These are phyloP conservation scores for Lanius ludovicianus DNA, from an alignment of 2,113 vertebrate species.

Conservation along the genomic window DNA sequence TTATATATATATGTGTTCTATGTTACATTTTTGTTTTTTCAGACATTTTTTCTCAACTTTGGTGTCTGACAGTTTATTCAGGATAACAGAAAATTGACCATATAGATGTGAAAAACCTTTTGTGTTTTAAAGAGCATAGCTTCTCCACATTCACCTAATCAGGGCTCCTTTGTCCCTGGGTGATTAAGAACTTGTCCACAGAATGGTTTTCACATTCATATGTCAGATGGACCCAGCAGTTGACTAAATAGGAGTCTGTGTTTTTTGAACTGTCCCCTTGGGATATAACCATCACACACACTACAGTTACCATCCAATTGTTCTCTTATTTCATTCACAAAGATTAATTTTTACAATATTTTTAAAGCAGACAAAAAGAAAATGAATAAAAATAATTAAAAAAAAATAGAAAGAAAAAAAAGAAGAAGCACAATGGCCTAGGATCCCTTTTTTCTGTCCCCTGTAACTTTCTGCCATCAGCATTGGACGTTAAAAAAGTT, in stretches of 20 bases:
- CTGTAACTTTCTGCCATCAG: background rate
- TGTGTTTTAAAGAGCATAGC: background rate
- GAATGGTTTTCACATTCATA: background rate
- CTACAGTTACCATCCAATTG: background rate
- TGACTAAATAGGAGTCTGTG: background rate
- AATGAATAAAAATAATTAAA: background rate
- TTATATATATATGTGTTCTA: background rate
- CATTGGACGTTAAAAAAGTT: background rate
- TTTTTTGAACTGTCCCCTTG: background rate
- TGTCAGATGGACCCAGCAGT: background rate
- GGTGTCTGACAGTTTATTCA: background rate
- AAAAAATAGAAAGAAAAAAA: background rate
- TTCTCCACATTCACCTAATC: background rate
- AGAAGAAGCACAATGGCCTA: background rate
- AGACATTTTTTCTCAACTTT: background rate
- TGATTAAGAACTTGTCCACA: slow-evolving; percentile 6
- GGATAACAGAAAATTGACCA: background rate
- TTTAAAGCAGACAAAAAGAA: background rate
- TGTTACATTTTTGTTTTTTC: background rate
- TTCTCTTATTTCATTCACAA: background rate
- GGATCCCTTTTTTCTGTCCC: background rate
- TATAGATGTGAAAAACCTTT: background rate
- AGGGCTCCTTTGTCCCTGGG: background rate
- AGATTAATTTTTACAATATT: background rate
- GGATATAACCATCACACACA: background rate